Evolutionary conservation across 2,113 vertebrate genomes (phyloP).

Genomic region (Nibea coibor): DNA sequence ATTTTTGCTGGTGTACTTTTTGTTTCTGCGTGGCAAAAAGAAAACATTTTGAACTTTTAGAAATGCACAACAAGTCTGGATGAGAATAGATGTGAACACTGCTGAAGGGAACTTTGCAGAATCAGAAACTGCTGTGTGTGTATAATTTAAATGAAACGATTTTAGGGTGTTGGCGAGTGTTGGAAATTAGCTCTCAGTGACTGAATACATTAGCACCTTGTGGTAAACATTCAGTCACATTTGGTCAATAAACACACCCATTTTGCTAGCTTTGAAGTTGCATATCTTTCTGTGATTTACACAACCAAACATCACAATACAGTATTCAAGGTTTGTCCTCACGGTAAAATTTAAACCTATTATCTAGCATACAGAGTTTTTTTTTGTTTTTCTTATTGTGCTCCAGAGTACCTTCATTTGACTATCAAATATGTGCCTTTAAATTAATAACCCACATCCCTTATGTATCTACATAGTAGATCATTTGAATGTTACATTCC

Average conservation of each 20-base stretch:
- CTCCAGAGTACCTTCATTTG: background rate
- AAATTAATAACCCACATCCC: background rate
- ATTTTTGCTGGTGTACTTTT: background rate
- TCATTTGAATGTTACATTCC: too few relatives aligned
- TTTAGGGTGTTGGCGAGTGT: background rate
- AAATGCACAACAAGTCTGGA: background rate
- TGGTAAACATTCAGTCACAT: slow-evolving; percentile 22
- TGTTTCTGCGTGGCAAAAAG: background rate
- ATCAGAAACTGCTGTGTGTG: slow-evolving; percentile 22
- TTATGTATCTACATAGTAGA: background rate
- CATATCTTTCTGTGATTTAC: slow-evolving; percentile 10
- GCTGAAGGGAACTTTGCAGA: background rate
- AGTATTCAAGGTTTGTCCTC: slow-evolving; percentile 34
- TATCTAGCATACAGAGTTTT: background rate
- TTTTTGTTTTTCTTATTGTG: too few relatives aligned
- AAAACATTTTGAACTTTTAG: background rate
- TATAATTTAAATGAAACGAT: slow-evolving; percentile 14
- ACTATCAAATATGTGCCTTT: background rate
- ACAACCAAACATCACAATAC: slow-evolving; percentile 21
- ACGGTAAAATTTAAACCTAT: background rate
- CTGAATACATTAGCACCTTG: slow-evolving; percentile 40
- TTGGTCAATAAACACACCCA: slow-evolving; percentile 20
- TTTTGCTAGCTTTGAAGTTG: background rate
- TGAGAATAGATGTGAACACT: slow-evolving; percentile 24
- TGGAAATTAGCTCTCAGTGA: slow-evolving; percentile 11